Evolutionary conservation across 2,797 vertebrate species (phyloP), one percentile per base, ranked within the genome.

Genomic region (Notolabrus celidotus): DNA sequence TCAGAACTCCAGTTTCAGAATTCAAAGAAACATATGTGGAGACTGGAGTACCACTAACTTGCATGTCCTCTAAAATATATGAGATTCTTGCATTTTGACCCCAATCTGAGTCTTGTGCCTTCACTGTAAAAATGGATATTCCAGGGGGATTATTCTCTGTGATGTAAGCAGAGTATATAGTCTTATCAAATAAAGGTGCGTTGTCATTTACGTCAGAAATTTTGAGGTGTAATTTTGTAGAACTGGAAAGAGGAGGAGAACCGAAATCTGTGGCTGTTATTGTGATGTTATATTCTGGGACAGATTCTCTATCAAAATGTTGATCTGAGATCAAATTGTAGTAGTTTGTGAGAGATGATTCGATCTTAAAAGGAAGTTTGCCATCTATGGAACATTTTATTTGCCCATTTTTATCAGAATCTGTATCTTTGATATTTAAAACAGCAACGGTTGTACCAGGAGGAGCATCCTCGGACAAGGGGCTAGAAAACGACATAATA

Each of bases 121-220:
- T 84, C 3, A 93, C 49, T 2, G 77, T 34, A 42, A 90, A 82
- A 71, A 94, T 83, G 10, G 90, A 90, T 25, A 81, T 15, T 0
- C 92, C 93, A 17, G 88, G 88, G 0, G 87, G 78, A 31, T 94
- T 95, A 59, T 95, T 95, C 54, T 95, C 94, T 2, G 33, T 50
- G 31, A 94, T 10, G 4, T 88, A 84, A 8, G 91, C 83, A 47
- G 68, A 71, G 29, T 91, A 94, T 5, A 42, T 49, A 1, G 12
- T 49, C 25, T 84, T 82, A 25, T 66, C 38, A 67, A 95, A 95
- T 5, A 72, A 1, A 0, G 94, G 93, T 0, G 90, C 74, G 2
- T 94, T 94, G 62, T 95, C 94, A 14, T 95, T 95, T 4, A 92
- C 66, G 14, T 95, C 94, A 52, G 86, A 77, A 1, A 94, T 75